These are phyloP conservation scores for Prionailurus bengalensis DNA, from an alignment of 2,113 vertebrate species.

Conservation along the genomic window DNA sequence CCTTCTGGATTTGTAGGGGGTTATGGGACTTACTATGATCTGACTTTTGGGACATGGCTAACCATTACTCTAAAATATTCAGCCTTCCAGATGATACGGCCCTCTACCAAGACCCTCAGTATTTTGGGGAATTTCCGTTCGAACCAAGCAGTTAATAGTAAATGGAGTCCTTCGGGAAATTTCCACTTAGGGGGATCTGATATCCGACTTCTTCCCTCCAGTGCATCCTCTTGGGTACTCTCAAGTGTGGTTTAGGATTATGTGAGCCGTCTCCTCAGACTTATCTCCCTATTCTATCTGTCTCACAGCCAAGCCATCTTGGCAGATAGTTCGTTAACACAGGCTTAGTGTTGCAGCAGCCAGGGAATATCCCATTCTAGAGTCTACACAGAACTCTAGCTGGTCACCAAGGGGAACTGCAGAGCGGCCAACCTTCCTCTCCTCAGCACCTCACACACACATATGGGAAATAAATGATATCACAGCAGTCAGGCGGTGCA, in stretches of 20 bases:
- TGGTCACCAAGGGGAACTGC: neutral
- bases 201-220: slow-evolving; percentile 57
- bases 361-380: neutral
- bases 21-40: neutral
- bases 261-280: slow-evolving; percentile 37
- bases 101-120: neutral
- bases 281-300: slow-evolving; percentile 66
- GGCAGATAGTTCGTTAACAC: slow-evolving; percentile 30
- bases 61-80: slow-evolving; percentile 30
- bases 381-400: neutral
- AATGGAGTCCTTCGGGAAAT: slow-evolving; percentile 68
- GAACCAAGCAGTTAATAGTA: slow-evolving; percentile 4
- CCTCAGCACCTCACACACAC: rapidly evolving
- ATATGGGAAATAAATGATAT: neutral
- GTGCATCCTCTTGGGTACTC: slow-evolving; percentile 59
- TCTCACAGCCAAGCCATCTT: slow-evolving; percentile 8
- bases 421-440: neutral
- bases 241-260: slow-evolving; percentile 59
- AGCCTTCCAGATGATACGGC: neutral
- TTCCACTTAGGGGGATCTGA: slow-evolving; percentile 33
- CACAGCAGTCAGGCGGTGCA: neutral
- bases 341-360: slow-evolving; percentile 8
- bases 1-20: slow-evolving; percentile 26
- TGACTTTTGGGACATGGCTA: neutral
- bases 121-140: slow-evolving; percentile 67